Evolutionary conservation across 2,113 vertebrate genomes (phyloP).

Genomic region (Tor tambroides): DNA sequence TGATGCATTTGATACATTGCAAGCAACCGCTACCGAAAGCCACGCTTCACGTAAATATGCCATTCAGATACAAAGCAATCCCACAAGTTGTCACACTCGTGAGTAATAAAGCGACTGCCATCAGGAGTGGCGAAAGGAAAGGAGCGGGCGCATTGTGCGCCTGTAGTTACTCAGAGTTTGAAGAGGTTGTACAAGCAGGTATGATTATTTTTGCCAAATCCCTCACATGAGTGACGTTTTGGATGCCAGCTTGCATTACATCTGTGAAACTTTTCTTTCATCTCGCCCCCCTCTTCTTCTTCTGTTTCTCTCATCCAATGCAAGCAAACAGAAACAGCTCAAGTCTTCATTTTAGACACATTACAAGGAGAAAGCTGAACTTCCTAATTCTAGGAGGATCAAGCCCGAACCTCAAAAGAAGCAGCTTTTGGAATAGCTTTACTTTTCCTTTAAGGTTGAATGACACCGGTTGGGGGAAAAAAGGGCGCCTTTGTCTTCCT

Average conservation of each 20-base stretch:
- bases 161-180: slow-evolving; percentile 38
- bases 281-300: slow-evolving; percentile 46
- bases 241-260: slow-evolving; percentile 62
- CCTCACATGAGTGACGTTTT: slow-evolving; percentile 55
- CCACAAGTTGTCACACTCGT: slow-evolving; percentile 62
- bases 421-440: slow-evolving; percentile 43
- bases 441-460: slow-evolving; percentile 57
- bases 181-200: slow-evolving; percentile 57
- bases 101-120: slow-evolving; percentile 42
- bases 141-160: slow-evolving; percentile 7
- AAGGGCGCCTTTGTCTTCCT: slow-evolving; percentile 53
- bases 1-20: slow-evolving; percentile 68
- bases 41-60: slow-evolving; percentile 66
- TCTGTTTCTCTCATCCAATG: slow-evolving; percentile 38
- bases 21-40: slow-evolving; percentile 64
- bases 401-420: slow-evolving; percentile 45
- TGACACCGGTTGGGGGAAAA: slow-evolving; percentile 49
- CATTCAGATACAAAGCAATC: slow-evolving; percentile 64
- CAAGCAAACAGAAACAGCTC: slow-evolving; percentile 40
- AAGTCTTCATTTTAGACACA: slow-evolving; percentile 37
- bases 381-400: slow-evolving; percentile 50
- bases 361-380: slow-evolving; percentile 45
- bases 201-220: slow-evolving; percentile 53
- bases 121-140: slow-evolving; percentile 21
- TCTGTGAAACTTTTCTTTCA: slow-evolving; percentile 48